Conservation (phyloP, 1,140 invertebrate genomes). For the Bombus confusus region DNA sequence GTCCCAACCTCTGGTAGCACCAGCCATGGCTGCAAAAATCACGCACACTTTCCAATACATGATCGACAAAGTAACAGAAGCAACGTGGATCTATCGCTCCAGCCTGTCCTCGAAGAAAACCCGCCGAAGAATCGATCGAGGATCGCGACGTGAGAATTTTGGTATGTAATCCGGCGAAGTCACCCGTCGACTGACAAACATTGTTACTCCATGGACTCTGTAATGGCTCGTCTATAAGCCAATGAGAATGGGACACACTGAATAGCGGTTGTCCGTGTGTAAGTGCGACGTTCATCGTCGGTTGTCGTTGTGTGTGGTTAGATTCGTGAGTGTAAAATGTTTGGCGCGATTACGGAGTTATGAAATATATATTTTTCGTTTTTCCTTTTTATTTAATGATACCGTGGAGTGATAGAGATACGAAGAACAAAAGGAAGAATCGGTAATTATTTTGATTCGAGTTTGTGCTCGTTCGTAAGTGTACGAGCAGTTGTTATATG, state of each 20-base stretch:
- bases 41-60: slow-evolving; percentile 63
- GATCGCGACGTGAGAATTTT: not conserved
- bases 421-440: too few species aligned
- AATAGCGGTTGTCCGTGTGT: not conserved
- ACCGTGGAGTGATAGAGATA: too few species aligned
- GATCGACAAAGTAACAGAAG: not conserved
- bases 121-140: not conserved
- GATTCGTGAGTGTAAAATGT: slow-evolving; percentile 1
- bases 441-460: not conserved
- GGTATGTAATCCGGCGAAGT: slow-evolving; percentile 69
- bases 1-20: slow-evolving; percentile 74
- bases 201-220: slow-evolving; percentile 4
- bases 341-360: not conserved
- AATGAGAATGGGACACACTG: slow-evolving; percentile 15
- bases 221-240: slow-evolving; percentile 41
- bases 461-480: not conserved
- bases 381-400: not conserved
- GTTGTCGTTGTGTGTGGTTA: not conserved
- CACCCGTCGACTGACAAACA: slow-evolving; percentile 74
- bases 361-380: not conserved
- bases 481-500: not conserved
- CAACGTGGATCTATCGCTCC: not conserved
- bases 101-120: not conserved
- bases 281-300: not conserved
- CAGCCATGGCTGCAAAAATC: slow-evolving; percentile 74